Evolutionary conservation across 2,113 vertebrate species (phyloP).

Genomic region (Psophia crepitans): DNA sequence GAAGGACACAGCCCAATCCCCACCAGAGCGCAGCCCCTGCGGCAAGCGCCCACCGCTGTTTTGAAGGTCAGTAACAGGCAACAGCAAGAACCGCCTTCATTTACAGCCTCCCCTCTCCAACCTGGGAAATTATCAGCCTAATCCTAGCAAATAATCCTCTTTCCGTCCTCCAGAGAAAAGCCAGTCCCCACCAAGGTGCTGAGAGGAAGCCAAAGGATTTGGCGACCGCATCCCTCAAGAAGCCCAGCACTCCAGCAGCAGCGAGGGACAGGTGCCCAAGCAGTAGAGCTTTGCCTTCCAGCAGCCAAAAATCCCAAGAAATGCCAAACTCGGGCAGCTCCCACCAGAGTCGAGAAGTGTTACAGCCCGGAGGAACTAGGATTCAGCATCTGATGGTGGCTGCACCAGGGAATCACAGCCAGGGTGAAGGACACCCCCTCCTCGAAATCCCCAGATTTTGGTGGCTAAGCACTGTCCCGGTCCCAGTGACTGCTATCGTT

Average conservation of each 20-base stretch:
- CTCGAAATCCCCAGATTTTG: background rate
- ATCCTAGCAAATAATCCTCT: background rate
- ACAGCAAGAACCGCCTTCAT: background rate
- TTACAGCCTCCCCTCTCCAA: background rate
- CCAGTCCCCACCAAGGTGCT: background rate
- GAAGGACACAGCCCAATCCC: background rate
- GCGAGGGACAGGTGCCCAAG: background rate
- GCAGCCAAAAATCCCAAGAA: background rate
- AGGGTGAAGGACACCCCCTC: background rate
- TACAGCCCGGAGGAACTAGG: fast-evolving
- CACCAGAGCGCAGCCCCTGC: background rate
- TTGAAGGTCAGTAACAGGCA: background rate
- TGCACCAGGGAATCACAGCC: background rate
- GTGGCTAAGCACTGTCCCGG: background rate
- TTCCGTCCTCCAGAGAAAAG: background rate
- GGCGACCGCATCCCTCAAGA: background rate
- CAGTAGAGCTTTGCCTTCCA: background rate
- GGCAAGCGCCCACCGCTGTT: background rate
- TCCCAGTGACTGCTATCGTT: background rate
- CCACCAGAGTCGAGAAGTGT: background rate
- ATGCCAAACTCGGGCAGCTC: background rate
- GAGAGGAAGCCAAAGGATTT: background rate
- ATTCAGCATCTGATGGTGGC: background rate
- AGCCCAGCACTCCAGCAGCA: background rate
- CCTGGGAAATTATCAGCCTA: background rate